Base-by-base conservation (phyloP, 1,140 invertebrate genomes). In the Chrysomallon squamiferum region DNA sequence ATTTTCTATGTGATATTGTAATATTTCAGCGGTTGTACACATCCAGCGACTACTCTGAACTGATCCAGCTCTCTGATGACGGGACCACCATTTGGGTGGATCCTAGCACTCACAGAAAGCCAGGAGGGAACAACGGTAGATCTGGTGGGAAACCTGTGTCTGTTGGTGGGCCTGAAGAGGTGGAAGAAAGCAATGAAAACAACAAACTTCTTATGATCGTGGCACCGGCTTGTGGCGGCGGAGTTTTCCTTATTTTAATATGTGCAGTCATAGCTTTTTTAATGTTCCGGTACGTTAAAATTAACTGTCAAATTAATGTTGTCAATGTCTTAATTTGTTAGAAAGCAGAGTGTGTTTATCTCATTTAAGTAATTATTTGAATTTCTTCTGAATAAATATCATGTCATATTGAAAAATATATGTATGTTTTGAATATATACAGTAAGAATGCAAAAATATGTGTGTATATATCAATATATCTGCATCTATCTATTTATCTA, bases 1-100 rank as follows among this genome's bases (percentile, higher is more conserved):
- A 38, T 38, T 7, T 38, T 38, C 15, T 5, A 15, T 38, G 6
- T 38, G 35, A 38, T 38, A n/a, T n/a, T n/a, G n/a, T 50, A 15
- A 25, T 65, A 30, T 78, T 83, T 45, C 81, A 89, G 88, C 93
- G 95, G 20, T 85, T 97, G 18, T 97, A 95, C 81, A 97, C 95
- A 0, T 97, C 95, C 49, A 97, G 95, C 82, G 95, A 94, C 18
- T 97, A 95, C 84, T 97, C 94, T 83, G 62, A 62, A 18, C 52
- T 92, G 90, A 75, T 88, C 95, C 35, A 92, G 93, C 7, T 86
- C 30, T 49, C 20, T 0, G 35, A 25, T 35, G 29, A 25, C 25
- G 18, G 49, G 18, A 0, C 29, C 20, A 60, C 15, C 22, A 29
- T 0, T 29, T 27, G 2, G 9, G 29, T 30, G 1, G n/a, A 25